phyloP scores from a whole-genome alignment of 2,113 vertebrate genomes.

The Heteronetta atricapilla region DNA sequence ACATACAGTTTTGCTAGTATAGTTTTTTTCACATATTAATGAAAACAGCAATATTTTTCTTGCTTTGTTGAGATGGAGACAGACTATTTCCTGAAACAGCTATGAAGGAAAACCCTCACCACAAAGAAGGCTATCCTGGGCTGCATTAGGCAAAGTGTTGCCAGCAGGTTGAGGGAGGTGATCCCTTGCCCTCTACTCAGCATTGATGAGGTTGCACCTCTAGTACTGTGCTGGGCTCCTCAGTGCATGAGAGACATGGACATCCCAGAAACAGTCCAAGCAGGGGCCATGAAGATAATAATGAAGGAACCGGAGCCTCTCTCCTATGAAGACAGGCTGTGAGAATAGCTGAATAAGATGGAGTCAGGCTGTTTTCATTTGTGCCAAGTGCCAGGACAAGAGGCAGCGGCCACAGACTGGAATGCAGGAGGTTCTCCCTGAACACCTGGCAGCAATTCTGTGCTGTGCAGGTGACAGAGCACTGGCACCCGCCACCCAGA shows the following conservation, averaged over 20 bases:
- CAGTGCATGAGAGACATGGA: background rate
- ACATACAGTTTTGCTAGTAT: background rate
- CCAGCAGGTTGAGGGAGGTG: background rate
- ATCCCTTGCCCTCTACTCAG: background rate
- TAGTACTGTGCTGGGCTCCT: background rate
- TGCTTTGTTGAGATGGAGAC: background rate
- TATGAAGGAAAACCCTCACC: background rate
- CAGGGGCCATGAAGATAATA: background rate
- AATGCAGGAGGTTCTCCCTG: background rate
- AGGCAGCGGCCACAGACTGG: background rate
- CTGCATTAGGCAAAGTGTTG: background rate
- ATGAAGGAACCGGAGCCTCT: background rate
- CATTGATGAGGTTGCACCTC: background rate
- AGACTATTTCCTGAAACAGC: background rate
- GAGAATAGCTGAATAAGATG: background rate
- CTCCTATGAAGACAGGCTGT: background rate
- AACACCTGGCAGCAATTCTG: background rate
- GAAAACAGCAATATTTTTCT: background rate
- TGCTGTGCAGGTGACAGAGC: too few relatives aligned
- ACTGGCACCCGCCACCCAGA: background rate
- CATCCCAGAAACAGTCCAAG: background rate
- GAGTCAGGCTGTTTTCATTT: background rate
- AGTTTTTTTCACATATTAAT: background rate
- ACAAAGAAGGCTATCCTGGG: background rate
- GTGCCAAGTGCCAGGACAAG: background rate